A percentile compares a stretch with the other conserved stretches of the same genome.
Evolutionary conservation across 2,888 invertebrate genomes (phyloP).

Genomic region (Zhuqinia jingwanae): DNA sequence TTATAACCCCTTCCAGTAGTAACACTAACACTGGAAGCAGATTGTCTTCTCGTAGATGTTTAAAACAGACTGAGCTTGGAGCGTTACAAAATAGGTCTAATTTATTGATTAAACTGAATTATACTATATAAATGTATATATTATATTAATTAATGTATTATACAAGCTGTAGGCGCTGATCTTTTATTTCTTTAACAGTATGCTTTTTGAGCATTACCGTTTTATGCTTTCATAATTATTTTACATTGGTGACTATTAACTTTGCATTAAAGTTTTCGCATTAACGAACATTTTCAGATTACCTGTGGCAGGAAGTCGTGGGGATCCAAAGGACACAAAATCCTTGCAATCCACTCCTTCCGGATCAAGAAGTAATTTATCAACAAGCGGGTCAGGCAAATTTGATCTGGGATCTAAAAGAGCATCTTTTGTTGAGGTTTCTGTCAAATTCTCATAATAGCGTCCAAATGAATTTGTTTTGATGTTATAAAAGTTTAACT

Average conservation of each 20-base stretch:
- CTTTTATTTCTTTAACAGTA: constrained; percentile 6
- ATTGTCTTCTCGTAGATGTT: constrained; percentile 52
- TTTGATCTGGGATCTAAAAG: constrained; percentile 83
- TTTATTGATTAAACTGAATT: constrained; percentile 2
- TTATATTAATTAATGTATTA: too few species aligned
- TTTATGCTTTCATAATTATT: constrained; percentile 9
- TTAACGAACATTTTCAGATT: constrained; percentile 71
- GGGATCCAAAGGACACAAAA: constrained; percentile 72
- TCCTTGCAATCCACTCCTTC: constrained; percentile 79
- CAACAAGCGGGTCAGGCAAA: constrained; percentile 66
- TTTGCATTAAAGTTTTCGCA: background rate
- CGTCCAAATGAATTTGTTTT: constrained; percentile 75
- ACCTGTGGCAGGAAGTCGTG: constrained; percentile 78
- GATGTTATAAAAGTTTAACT: too few species aligned
- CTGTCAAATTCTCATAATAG: background rate
- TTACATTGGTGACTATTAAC: background rate
- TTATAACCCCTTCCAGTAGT: constrained; percentile 18
- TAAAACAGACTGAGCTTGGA: constrained; percentile 52
- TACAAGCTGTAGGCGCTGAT: background rate
- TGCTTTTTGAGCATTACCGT: constrained; percentile 31
- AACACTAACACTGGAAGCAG: constrained; percentile 45
- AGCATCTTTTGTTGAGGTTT: constrained; percentile 90
- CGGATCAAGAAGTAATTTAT: constrained; percentile 77
- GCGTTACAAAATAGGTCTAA: constrained; percentile 53
- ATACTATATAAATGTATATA: background rate